These are phyloP conservation scores for Delichon dasypus DNA, from an alignment of 2,797 vertebrate species.

Conservation along the genomic window DNA sequence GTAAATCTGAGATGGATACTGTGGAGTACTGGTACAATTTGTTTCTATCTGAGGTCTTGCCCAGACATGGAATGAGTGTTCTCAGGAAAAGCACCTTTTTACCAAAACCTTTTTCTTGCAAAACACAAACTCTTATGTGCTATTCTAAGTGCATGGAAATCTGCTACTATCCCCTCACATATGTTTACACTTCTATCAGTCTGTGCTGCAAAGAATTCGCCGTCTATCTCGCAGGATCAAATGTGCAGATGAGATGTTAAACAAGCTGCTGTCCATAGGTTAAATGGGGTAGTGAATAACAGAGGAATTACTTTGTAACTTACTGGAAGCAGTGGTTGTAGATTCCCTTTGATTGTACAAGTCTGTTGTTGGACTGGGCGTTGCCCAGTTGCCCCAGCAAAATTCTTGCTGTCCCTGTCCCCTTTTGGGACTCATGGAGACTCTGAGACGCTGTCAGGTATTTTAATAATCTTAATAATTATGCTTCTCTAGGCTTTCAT, in stretches of 20 bases:
- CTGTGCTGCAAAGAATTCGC: background rate
- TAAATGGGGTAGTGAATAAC: background rate
- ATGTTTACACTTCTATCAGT: background rate
- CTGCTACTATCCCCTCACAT: background rate
- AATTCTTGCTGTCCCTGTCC: background rate
- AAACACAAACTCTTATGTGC: background rate
- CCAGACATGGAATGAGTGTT: background rate
- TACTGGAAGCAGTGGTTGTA: background rate
- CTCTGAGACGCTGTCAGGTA: background rate
- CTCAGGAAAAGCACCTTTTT: background rate
- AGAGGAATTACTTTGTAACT: background rate
- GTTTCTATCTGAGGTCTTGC: background rate
- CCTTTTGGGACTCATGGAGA: background rate
- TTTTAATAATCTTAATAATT: conserved; percentile 13
- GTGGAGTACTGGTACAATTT: background rate
- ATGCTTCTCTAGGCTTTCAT: background rate
- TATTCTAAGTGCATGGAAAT: background rate
- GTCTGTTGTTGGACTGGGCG: background rate
- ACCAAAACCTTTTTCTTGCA: background rate
- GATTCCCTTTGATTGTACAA: background rate
- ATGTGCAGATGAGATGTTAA: background rate
- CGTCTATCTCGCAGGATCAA: background rate
- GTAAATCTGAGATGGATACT: background rate
- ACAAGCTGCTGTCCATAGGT: background rate
- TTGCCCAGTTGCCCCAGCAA: background rate